Conservation (phyloP, 1,140 invertebrate genomes). For the Danaus melanippus region DNA sequence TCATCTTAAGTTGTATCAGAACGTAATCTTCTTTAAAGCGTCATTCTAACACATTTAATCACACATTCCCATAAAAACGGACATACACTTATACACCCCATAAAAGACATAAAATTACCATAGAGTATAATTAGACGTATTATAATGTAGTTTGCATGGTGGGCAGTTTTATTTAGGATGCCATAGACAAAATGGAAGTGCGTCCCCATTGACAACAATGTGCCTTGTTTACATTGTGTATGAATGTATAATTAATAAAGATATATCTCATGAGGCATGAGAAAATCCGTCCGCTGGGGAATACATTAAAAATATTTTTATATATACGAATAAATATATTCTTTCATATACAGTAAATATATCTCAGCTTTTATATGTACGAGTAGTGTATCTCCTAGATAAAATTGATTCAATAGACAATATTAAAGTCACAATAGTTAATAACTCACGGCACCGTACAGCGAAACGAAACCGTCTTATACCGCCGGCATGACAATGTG, state of each 20-base stretch:
- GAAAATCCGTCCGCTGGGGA: constrained; percentile 41
- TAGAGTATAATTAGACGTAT: constrained; percentile 63
- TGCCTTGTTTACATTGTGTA: constrained; percentile 58
- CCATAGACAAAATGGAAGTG: constrained; percentile 36
- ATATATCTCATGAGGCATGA: constrained; percentile 48
- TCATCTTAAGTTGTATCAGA: constrained; percentile 16
- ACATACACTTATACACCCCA: constrained; percentile 52
- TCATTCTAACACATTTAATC: constrained; percentile 21
- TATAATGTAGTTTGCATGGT: constrained; percentile 54
- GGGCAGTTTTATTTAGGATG: constrained; percentile 35
- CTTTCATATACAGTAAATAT: too few relatives aligned
- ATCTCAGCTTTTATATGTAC: too few relatives aligned
- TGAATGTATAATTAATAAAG: constrained; percentile 67
- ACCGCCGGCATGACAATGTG: constrained; percentile 9
- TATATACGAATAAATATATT: too few relatives aligned
- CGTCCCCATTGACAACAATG: constrained; percentile 35
- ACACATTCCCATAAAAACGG: constrained; percentile 44
- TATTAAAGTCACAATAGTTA: constrained; percentile 17
- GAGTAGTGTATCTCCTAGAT: not conserved
- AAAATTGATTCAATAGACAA: constrained; percentile 25
- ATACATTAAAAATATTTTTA: constrained; percentile 26
- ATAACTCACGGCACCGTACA: constrained; percentile 28
- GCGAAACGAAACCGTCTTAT: constrained; percentile 46
- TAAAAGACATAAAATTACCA: constrained; percentile 59
- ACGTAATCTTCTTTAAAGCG: constrained; percentile 22